A percentile compares a stretch with the other conserved stretches of the same genome.
phyloP scores from a whole-genome alignment of 2,113 vertebrate genomes.

The Coracopsis vasa region DNA sequence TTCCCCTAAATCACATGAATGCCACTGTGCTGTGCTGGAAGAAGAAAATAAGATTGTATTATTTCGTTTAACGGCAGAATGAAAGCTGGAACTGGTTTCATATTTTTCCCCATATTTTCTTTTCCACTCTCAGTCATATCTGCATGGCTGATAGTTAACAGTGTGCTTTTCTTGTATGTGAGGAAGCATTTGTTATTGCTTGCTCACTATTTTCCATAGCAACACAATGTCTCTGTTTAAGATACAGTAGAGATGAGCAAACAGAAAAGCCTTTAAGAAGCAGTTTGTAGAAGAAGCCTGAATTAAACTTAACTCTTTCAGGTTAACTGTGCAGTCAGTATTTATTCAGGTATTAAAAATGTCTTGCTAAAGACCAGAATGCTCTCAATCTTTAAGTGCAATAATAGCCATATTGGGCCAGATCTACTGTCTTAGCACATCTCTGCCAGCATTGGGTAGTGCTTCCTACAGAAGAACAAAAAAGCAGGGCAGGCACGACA shows the following conservation, averaged over 20 bases:
- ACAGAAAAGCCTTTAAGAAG: constrained; percentile 37
- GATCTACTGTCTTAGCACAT: not conserved
- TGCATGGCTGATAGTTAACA: constrained; percentile 39
- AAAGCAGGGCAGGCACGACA: not conserved
- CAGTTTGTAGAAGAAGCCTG: not conserved
- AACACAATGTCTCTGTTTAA: constrained; percentile 54
- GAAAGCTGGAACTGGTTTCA: not conserved
- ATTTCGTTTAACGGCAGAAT: not conserved
- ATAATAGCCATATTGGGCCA: not conserved
- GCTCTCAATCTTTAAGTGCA: not conserved
- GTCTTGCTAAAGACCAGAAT: not conserved
- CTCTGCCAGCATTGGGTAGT: not conserved
- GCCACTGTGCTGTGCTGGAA: not conserved
- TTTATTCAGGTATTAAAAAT: not conserved
- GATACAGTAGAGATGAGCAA: constrained; percentile 47
- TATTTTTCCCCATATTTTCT: not conserved
- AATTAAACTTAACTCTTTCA: constrained; percentile 24
- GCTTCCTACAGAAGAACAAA: not conserved
- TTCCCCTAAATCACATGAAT: not conserved
- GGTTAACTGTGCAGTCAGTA: not conserved
- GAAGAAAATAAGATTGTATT: not conserved
- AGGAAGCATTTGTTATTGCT: constrained; percentile 48
- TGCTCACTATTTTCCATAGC: constrained; percentile 35
- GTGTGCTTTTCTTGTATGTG: not conserved
- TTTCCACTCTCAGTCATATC: constrained; percentile 15